Evolutionary conservation across 2,113 vertebrate genomes (phyloP).

Genomic region (Rhombomys opimus): DNA sequence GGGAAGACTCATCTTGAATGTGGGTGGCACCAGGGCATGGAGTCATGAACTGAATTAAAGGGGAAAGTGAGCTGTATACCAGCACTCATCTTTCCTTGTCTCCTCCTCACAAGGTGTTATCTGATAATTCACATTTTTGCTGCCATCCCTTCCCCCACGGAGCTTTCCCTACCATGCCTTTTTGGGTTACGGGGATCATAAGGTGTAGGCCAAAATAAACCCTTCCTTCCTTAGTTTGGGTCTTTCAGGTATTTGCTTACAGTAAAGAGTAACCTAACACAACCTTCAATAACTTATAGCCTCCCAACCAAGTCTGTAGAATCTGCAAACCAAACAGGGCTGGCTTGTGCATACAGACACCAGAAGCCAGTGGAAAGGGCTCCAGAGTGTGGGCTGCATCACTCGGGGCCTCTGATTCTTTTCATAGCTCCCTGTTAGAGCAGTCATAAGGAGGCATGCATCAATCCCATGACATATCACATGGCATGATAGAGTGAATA

Average conservation of each 20-base stretch:
- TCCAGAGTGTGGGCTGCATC: background rate
- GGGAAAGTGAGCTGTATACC: background rate
- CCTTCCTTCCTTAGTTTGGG: background rate
- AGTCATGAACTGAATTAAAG: background rate
- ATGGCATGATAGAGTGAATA: background rate
- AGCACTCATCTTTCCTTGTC: background rate
- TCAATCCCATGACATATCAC: background rate
- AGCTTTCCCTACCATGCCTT: background rate
- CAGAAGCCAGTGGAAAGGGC: background rate
- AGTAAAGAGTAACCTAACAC: background rate
- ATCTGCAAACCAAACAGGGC: background rate
- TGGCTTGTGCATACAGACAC: background rate
- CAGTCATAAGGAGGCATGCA: conserved; percentile 12
- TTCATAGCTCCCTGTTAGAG: background rate
- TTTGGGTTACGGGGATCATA: no score
- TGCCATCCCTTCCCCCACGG: no score
- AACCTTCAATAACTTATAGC: background rate
- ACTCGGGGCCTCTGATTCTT: background rate
- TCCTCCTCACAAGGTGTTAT: no score
- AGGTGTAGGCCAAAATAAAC: background rate
- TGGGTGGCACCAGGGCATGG: background rate
- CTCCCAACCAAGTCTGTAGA: background rate
- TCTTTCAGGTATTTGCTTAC: background rate
- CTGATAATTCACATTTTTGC: background rate
- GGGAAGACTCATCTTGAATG: background rate